These are phyloP conservation scores for Tyrannus savana DNA, from an alignment of 2,113 vertebrate genomes.

Conservation along the genomic window DNA sequence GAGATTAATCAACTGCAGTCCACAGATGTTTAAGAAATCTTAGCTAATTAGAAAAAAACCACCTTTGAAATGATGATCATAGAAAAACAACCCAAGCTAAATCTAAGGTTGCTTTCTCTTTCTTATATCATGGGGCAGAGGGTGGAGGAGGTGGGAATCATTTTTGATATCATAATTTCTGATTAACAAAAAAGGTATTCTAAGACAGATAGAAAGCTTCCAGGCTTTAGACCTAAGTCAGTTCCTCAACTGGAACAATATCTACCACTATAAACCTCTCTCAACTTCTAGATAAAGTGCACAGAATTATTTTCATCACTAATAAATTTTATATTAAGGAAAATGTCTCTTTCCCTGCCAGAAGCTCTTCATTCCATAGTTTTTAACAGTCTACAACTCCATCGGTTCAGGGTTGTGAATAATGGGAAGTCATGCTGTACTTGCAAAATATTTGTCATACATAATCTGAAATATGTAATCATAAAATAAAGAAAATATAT, in stretches of 20 bases:
- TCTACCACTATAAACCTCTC: background rate
- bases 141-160: background rate
- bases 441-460: slow-evolving; percentile 18
- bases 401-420: background rate
- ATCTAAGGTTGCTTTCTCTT: background rate
- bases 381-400: background rate
- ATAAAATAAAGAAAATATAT: slow-evolving; percentile 2
- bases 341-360: background rate
- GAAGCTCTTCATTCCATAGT: background rate
- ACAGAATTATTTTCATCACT: background rate
- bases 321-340: background rate
- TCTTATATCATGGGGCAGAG: background rate
- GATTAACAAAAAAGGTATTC: background rate
- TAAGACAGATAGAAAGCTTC: background rate
- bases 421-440: background rate
- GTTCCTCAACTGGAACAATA: background rate
- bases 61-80: background rate
- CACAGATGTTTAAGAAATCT: background rate
- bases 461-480: background rate
- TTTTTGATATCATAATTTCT: background rate
- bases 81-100: background rate
- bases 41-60: background rate
- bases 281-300: background rate
- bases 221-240: background rate
- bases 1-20: background rate